A percentile compares a stretch with the other conserved stretches of the same genome.
Conservation (phyloP, 2,113 vertebrate species). For the Nyctibius bracteatus region DNA sequence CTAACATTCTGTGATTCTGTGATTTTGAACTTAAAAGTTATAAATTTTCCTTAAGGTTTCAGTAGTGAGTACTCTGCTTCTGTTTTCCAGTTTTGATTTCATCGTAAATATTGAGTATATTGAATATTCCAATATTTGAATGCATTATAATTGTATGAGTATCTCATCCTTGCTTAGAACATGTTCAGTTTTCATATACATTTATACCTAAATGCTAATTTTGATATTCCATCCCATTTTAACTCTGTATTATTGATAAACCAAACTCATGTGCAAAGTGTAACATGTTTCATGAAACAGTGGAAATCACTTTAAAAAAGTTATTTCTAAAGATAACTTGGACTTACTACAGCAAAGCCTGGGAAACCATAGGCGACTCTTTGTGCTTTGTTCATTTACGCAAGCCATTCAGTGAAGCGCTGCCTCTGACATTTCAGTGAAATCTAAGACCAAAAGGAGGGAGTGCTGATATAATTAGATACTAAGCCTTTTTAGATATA, state of each 20-base stretch:
- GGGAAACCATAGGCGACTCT: background rate
- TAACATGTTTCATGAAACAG: background rate
- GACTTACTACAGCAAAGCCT: background rate
- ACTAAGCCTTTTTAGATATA: slow-evolving; percentile 1
- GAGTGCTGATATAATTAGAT: background rate
- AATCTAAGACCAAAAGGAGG: background rate
- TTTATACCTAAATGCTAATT: background rate
- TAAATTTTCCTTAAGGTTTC: background rate
- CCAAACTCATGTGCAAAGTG: background rate
- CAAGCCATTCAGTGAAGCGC: background rate
- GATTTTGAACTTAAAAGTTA: background rate
- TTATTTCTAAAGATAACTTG: background rate
- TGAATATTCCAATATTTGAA: background rate
- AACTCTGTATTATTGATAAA: background rate
- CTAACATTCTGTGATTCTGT: too few species aligned
- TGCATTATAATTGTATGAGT: background rate
- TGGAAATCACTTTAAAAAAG: background rate
- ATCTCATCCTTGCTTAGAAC: background rate
- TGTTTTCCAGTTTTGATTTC: background rate
- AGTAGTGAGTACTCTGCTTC: background rate
- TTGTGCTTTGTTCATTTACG: background rate
- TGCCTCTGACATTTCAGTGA: background rate
- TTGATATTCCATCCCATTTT: background rate
- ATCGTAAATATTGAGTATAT: background rate
- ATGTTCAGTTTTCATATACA: background rate